Evolutionary conservation across 2,797 vertebrate genomes (phyloP).

Genomic region (Tenualosa ilisha): DNA sequence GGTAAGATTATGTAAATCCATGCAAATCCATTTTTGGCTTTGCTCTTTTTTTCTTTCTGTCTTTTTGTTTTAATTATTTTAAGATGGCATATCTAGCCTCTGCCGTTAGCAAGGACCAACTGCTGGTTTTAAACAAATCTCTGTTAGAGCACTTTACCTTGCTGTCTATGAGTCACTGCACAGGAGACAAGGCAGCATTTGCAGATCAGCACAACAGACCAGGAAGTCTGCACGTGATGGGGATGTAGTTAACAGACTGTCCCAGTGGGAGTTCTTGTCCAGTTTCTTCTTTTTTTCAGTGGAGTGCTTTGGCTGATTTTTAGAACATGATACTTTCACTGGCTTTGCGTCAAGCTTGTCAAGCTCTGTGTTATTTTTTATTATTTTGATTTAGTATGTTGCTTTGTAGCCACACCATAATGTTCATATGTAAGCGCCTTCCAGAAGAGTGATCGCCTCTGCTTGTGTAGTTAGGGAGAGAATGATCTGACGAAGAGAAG

Average conservation of each 20-base stretch:
- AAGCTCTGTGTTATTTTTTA: background rate
- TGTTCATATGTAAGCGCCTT: background rate
- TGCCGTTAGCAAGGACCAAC: background rate
- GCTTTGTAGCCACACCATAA: background rate
- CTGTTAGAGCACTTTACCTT: background rate
- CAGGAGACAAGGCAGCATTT: background rate
- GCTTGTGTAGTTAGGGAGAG: background rate
- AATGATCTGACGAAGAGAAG: background rate
- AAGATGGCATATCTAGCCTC: background rate
- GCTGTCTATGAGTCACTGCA: background rate
- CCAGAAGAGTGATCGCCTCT: background rate
- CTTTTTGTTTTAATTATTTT: background rate
- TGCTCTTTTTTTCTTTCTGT: background rate
- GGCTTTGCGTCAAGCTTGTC: background rate
- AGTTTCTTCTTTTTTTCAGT: background rate
- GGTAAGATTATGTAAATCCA: slow-evolving; percentile 68
- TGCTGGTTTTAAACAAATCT: background rate
- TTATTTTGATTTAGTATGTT: background rate
- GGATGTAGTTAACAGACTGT: background rate
- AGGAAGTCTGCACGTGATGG: slow-evolving; percentile 13
- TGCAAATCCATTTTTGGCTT: background rate
- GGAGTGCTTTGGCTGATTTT: background rate
- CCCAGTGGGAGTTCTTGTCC: background rate
- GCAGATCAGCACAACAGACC: background rate
- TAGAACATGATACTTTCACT: background rate